phyloP scores from a whole-genome alignment of 2,113 vertebrate genomes.

The Erythrolamprus reginae region DNA sequence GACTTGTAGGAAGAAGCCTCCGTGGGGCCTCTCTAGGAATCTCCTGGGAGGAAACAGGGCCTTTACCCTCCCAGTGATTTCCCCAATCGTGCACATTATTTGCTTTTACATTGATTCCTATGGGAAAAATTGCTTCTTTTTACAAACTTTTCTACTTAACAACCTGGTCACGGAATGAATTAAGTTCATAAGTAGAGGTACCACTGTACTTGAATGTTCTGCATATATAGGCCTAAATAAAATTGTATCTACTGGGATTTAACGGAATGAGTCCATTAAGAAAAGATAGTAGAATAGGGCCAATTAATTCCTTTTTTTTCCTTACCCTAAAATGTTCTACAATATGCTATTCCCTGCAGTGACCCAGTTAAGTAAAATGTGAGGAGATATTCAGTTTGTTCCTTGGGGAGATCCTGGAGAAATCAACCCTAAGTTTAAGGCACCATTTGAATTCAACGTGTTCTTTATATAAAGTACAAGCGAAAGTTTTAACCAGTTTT shows the following conservation, averaged over 20 bases:
- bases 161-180: too few relatives aligned
- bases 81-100: too few relatives aligned
- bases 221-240: background rate
- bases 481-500: background rate
- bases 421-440: background rate
- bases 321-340: background rate
- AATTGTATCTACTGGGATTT: background rate
- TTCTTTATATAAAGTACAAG: background rate
- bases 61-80: too few relatives aligned
- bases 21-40: too few relatives aligned
- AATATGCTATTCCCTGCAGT: background rate
- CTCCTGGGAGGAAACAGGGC: too few relatives aligned
- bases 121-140: too few relatives aligned
- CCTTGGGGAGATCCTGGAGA: background rate
- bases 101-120: too few relatives aligned
- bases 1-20: too few relatives aligned
- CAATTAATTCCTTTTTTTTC: background rate
- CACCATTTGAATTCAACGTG: background rate
- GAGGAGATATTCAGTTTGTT: background rate
- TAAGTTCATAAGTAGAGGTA: too few relatives aligned
- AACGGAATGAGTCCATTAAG: background rate
- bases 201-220: background rate
- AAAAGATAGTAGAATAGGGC: background rate
- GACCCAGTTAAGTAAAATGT: background rate
- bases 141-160: too few relatives aligned